Evolutionary conservation across 2,113 vertebrate species (phyloP), one percentile per base, ranked within the genome.

Genomic region (Eubucco bourcierii): DNA sequence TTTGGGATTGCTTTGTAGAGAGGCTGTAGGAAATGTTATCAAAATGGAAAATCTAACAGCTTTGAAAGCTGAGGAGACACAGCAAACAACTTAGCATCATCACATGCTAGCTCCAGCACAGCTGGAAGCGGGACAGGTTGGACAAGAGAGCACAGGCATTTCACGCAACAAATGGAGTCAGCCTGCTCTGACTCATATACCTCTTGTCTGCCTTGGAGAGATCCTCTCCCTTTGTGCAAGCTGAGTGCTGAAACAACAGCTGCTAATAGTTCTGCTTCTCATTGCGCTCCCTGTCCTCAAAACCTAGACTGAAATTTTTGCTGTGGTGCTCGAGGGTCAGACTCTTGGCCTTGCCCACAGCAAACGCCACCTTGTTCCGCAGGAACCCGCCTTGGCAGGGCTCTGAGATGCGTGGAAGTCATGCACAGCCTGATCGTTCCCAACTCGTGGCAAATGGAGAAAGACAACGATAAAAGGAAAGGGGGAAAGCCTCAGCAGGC

Each of bases 391-490:
- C 39, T 33, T 6, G 37, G n/a, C 59, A 31, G 24, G 56, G 68
- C 34, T 41, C 67, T 0, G 2, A 58, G 66, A 47, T 2, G 7
- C 1, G 2, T 21, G 11, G 3, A 41, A 52, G 37, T 19, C 0
- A 1, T 1, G 1, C 31, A 29, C 19, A 74, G 4, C 20, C 29
- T 12, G 29, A 10, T 37, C 34, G 31, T 37, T 84, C 80, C 87
- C 37, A 14, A 37, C 14, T 52, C n/a, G 23, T 4, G 37, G 55
- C 15, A 61, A 86, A 58, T 7, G 15, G 55, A 44, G 63, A 80
- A 37, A 55, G 7, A 53, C 72, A 82, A 76, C 16, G 33, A 29
- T 55, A 85, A 79, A 24, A 1, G 3, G 5, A 34, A 70, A 87
- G 64, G 41, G 25, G 80, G 34, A 80, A 25, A 17, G 5, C 9